Evolutionary conservation across 2,113 vertebrate species (phyloP).

Genomic region (Heterotis niloticus): DNA sequence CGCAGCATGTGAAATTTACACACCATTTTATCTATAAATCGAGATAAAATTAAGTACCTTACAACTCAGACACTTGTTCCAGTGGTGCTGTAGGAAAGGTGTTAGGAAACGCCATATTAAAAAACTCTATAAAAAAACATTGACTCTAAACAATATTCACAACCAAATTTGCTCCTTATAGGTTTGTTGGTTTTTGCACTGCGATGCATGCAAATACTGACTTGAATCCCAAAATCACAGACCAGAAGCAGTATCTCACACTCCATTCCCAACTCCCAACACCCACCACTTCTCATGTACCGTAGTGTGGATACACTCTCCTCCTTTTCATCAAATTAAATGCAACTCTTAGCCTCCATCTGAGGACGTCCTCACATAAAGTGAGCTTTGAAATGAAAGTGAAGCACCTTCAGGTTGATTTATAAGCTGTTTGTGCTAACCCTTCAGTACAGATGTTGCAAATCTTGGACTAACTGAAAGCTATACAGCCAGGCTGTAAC

Average conservation of each 20-base stretch:
- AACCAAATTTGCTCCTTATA: too few relatives aligned
- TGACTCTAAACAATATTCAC: too few relatives aligned
- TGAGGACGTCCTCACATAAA: neutral
- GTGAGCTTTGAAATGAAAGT: conserved; percentile 2
- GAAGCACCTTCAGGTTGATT: conserved; percentile 8
- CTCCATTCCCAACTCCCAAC: neutral
- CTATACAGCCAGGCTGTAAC: neutral
- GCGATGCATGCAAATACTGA: too few relatives aligned
- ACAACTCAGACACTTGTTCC: too few relatives aligned
- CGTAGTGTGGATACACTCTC: neutral
- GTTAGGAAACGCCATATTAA: too few relatives aligned
- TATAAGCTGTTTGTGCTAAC: neutral
- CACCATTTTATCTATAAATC: too few relatives aligned
- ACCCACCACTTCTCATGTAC: neutral
- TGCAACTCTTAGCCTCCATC: neutral
- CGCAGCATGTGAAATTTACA: too few relatives aligned
- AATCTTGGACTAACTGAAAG: neutral
- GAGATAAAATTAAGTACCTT: too few relatives aligned
- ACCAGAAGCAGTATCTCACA: neutral
- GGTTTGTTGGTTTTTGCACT: too few relatives aligned
- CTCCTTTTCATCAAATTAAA: neutral
- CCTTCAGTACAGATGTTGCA: neutral
- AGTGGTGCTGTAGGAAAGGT: too few relatives aligned
- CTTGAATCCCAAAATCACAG: neutral
- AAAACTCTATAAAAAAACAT: too few relatives aligned